Percentiles rank a stretch among this genome's conserved stretches.
Conservation (phyloP, 2,113 vertebrate species). For the Pygoscelis antarcticus region DNA sequence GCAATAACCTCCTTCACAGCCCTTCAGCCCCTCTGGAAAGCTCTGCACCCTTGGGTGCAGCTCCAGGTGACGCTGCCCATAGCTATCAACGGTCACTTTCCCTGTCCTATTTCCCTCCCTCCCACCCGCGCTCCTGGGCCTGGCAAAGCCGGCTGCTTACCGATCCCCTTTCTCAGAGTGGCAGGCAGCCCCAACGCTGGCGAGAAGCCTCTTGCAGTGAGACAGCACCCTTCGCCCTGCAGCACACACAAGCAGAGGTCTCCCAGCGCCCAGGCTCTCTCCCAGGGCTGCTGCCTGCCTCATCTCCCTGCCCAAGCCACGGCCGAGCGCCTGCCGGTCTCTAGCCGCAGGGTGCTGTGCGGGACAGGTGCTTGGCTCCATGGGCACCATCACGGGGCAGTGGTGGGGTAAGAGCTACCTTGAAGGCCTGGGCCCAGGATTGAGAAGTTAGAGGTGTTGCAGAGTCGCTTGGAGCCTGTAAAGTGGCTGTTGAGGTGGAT, state of each 20-base stretch:
- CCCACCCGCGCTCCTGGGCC: background rate
- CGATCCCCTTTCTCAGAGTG: conserved; percentile 86
- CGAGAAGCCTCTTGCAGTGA: conserved; percentile 81
- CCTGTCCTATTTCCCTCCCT: background rate
- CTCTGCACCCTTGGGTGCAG: background rate
- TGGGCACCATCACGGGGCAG: accelerated
- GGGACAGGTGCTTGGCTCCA: background rate
- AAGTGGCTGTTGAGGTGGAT: conserved; percentile 86
- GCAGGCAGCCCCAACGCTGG: conserved; percentile 93
- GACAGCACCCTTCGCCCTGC: conserved; percentile 86
- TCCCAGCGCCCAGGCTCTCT: background rate
- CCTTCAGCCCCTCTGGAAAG: background rate
- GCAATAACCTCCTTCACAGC: background rate
- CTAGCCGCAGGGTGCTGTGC: background rate
- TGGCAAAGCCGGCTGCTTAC: conserved; percentile 60
- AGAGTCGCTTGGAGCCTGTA: conserved; percentile 78
- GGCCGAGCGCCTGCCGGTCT: accelerated
- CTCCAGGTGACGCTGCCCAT: background rate
- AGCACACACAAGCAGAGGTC: background rate
- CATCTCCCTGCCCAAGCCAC: background rate
- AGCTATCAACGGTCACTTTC: background rate
- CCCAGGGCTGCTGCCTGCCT: accelerated
- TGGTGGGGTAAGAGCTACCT: conserved; percentile 64
- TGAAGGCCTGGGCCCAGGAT: conserved; percentile 83
- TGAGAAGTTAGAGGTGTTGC: conserved; percentile 95